These are phyloP conservation scores for Liparis tanakae DNA, from an alignment of 2,797 vertebrate species.

Conservation along the genomic window DNA sequence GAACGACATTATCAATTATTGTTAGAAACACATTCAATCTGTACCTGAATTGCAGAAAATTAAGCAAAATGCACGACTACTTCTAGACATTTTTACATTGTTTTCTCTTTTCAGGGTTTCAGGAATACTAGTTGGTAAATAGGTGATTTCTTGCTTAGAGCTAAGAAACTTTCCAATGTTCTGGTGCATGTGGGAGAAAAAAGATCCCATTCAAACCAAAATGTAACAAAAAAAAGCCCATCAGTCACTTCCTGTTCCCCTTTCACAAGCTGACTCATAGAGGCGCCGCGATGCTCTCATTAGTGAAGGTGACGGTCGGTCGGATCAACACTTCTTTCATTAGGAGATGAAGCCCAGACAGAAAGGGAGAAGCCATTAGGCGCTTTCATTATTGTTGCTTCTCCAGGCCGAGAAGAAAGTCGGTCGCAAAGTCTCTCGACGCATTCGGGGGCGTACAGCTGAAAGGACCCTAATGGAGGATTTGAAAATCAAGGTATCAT, in stretches of 20 bases:
- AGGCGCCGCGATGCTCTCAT: slow-evolving; percentile 13
- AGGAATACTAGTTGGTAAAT: neutral
- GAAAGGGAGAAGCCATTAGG: slow-evolving; percentile 52
- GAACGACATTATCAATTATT: no score
- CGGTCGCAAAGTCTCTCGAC: slow-evolving; percentile 10
- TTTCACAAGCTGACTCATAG: slow-evolving; percentile 37
- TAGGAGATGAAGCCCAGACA: slow-evolving; percentile 14
- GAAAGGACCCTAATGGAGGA: slow-evolving; percentile 50
- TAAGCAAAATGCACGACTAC: neutral
- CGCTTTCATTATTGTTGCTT: slow-evolving; percentile 30
- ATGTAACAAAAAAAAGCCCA: neutral
- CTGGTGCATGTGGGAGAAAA: neutral
- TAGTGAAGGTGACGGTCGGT: neutral
- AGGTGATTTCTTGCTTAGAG: neutral
- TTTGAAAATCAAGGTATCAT: slow-evolving; percentile 4
- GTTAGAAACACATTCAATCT: no score
- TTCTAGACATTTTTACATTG: neutral
- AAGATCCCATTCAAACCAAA: slow-evolving; percentile 8
- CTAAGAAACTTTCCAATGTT: neutral
- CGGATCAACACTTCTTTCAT: slow-evolving; percentile 52
- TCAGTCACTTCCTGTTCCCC: neutral
- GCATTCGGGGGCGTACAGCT: slow-evolving; percentile 18
- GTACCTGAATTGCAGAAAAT: no score
- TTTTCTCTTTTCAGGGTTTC: neutral
- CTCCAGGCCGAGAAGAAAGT: neutral